Percentiles rank a stretch among this genome's conserved stretches.
Conservation (phyloP, 2,888 invertebrate species). For the Oscheius sp. region DNA sequence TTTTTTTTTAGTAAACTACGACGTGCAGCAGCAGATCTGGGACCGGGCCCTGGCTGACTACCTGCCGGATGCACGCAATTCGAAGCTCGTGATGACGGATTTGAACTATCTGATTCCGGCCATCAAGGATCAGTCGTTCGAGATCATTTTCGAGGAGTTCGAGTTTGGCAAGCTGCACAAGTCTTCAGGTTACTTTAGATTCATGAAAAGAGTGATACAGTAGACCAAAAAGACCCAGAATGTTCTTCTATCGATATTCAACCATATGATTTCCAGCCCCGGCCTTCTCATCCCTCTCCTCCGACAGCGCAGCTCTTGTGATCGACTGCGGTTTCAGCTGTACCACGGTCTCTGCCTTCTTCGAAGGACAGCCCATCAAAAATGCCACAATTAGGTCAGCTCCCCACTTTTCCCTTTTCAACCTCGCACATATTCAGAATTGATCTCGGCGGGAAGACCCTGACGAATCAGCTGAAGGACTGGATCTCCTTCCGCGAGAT, state of each 20-base stretch:
- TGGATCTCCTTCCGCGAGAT: slow-evolving; percentile 87
- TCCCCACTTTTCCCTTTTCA: background rate
- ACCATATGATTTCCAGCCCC: slow-evolving; percentile 13
- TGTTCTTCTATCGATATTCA: background rate
- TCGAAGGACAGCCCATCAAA: slow-evolving; percentile 78
- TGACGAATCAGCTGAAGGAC: slow-evolving; percentile 98
- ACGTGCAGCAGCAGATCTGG: slow-evolving; percentile 91
- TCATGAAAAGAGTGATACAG: too few relatives aligned
- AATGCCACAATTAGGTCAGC: slow-evolving; percentile 59
- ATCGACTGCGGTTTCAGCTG: slow-evolving; percentile 96
- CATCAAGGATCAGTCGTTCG: slow-evolving; percentile 91
- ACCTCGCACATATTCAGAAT: slow-evolving; percentile 78
- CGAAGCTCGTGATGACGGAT: slow-evolving; percentile 88
- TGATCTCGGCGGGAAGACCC: slow-evolving; percentile 93
- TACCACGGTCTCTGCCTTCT: slow-evolving; percentile 91
- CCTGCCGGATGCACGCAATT: slow-evolving; percentile 77
- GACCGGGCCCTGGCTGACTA: slow-evolving; percentile 86
- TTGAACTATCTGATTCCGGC: slow-evolving; percentile 92
- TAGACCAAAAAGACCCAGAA: too few relatives aligned
- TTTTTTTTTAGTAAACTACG: slow-evolving; percentile 84
- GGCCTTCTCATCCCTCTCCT: slow-evolving; percentile 6
- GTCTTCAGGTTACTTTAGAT: slow-evolving; percentile 56
- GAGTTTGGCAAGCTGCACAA: slow-evolving; percentile 83
- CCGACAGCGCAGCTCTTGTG: slow-evolving; percentile 79
- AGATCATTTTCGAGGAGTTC: slow-evolving; percentile 97